Percentiles rank a stretch among this genome's conserved stretches.
Evolutionary conservation across 2,113 vertebrate species (phyloP).

Genomic region (Cynoglossus semilaevis): DNA sequence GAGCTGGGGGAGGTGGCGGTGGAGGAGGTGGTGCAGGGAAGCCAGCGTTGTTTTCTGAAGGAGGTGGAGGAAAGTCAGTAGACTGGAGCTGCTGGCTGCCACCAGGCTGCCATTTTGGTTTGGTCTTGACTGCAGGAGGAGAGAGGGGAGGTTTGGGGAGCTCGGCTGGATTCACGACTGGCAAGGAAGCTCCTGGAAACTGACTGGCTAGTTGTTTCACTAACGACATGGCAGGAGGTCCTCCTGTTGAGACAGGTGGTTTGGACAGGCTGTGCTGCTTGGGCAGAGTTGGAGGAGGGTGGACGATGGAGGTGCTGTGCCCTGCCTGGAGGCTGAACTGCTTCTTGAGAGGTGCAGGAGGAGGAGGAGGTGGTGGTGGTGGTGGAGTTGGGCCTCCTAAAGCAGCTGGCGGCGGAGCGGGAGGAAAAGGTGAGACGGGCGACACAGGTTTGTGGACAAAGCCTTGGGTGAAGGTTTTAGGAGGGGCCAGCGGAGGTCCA

Average conservation of each 20-base stretch:
- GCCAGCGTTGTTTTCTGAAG: constrained; percentile 65
- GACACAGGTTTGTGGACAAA: constrained; percentile 73
- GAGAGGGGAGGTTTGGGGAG: constrained; percentile 80
- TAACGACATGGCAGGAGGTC: constrained; percentile 72
- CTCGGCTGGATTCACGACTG: constrained; percentile 54
- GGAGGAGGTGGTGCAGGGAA: constrained; percentile 63
- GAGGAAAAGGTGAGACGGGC: constrained; percentile 65
- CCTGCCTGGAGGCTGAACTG: constrained; percentile 74
- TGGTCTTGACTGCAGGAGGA: constrained; percentile 90
- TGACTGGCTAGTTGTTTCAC: constrained; percentile 90
- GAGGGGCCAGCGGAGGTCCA: constrained; percentile 72
- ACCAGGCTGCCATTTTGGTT: constrained; percentile 91
- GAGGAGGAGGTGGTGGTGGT: constrained; percentile 67
- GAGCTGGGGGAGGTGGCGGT: constrained; percentile 56
- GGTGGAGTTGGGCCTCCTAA: constrained; percentile 39
- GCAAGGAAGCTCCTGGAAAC: constrained; percentile 79
- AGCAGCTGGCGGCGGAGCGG: constrained; percentile 50
- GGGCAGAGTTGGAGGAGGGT: constrained; percentile 83
- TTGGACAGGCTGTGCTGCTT: constrained; percentile 88
- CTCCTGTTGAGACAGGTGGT: constrained; percentile 41
- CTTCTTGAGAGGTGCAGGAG: constrained; percentile 79
- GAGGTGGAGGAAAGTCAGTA: constrained; percentile 77
- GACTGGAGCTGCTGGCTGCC: constrained; percentile 77
- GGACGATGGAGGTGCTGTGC: constrained; percentile 43
- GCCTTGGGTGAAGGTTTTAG: constrained; percentile 76